These are phyloP conservation scores for Aegotheles bennettii DNA, from an alignment of 2,113 vertebrate species.

Conservation along the genomic window DNA sequence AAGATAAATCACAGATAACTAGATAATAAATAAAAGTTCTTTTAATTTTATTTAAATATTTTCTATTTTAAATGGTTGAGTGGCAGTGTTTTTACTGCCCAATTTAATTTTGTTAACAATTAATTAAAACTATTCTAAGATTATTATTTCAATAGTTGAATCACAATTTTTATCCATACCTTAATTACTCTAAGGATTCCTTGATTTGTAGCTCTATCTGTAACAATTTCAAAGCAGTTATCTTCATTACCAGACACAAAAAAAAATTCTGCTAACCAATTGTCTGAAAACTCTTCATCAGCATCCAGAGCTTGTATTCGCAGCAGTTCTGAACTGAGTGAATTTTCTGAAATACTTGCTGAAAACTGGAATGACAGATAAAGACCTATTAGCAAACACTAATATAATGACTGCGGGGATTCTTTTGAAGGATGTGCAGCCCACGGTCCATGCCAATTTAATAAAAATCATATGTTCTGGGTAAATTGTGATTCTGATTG, in stretches of 20 bases:
- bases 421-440: not conserved
- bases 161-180: conserved; percentile 59
- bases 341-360: conserved; percentile 84
- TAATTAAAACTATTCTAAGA: not conserved
- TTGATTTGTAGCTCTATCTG: conserved; percentile 85
- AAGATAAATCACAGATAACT: conserved; percentile 2
- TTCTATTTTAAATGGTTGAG: not conserved
- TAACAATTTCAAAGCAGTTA: conserved; percentile 83
- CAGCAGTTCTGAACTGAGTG: conserved; percentile 79
- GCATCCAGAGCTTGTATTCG: conserved; percentile 81
- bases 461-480: not conserved
- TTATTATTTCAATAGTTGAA: not conserved
- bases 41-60: not conserved
- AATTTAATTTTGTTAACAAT: not conserved
- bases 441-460: not conserved
- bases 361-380: conserved; percentile 78
- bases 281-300: conserved; percentile 79
- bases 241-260: conserved; percentile 90
- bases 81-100: not conserved
- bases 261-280: conserved; percentile 81
- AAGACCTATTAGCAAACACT: not conserved
- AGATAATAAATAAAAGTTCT: not conserved
- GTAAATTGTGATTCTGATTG: not conserved
- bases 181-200: conserved; percentile 84
- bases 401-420: not conserved